A percentile compares a stretch with the other conserved stretches of the same genome.
These are phyloP conservation scores for Isurus oxyrinchus DNA, from an alignment of 2,113 vertebrate genomes.

Conservation along the genomic window DNA sequence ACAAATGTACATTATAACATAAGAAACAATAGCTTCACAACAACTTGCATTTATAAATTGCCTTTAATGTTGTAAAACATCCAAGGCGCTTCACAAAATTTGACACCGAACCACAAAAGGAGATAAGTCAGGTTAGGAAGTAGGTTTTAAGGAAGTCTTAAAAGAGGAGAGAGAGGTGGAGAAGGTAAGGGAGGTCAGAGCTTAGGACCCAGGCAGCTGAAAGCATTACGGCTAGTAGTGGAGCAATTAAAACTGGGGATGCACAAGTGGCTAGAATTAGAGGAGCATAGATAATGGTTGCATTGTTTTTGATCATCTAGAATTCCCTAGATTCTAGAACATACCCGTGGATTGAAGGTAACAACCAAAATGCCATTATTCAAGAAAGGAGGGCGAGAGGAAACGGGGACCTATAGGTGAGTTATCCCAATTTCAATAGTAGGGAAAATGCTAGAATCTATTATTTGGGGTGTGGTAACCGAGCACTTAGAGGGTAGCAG, in stretches of 20 bases:
- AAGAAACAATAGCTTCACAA: not conserved
- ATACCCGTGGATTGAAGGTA: too few relatives aligned
- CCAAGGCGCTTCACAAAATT: not conserved
- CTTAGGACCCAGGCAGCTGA: too few relatives aligned
- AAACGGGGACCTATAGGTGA: too few relatives aligned
- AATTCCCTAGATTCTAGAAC: too few relatives aligned
- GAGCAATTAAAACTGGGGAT: too few relatives aligned
- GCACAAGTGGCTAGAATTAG: too few relatives aligned
- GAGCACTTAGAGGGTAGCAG: not conserved
- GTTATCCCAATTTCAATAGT: not conserved
- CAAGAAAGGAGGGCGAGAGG: too few relatives aligned
- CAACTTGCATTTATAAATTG: not conserved
- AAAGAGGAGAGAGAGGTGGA: not conserved
- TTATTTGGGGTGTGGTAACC: not conserved
- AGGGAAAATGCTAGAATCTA: not conserved
- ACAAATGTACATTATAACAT: not conserved
- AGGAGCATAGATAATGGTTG: too few relatives aligned
- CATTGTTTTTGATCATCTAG: too few relatives aligned
- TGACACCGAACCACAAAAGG: not conserved
- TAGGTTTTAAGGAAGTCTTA: not conserved
- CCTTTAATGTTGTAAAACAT: not conserved
- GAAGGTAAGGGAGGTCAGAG: not conserved
- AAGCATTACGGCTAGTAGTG: too few relatives aligned
- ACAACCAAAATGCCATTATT: too few relatives aligned
- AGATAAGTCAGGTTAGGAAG: not conserved